phyloP scores from a whole-genome alignment of 2,113 vertebrate genomes.

The Grus americana region DNA sequence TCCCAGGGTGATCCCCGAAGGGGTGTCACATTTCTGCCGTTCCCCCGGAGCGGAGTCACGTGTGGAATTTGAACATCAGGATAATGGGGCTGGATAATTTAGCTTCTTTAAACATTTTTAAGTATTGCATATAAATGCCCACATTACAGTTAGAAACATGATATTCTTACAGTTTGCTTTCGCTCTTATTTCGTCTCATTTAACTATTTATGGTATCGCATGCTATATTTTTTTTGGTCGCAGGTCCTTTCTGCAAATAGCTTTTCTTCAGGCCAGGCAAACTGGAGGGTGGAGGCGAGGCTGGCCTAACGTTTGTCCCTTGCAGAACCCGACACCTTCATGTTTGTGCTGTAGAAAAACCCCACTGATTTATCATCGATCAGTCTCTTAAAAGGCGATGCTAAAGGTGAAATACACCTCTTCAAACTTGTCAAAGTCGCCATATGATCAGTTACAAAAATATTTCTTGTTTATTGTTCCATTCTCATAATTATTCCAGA shows the following conservation, averaged over 20 bases:
- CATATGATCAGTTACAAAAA: neutral
- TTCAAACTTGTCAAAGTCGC: neutral
- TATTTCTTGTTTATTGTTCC: neutral
- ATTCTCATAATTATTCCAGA: conserved; percentile 33
- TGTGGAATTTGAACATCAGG: neutral
- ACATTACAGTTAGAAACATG: neutral
- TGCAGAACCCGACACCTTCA: neutral
- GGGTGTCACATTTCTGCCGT: neutral
- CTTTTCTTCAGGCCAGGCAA: neutral
- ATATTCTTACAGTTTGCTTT: neutral
- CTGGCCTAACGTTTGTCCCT: neutral
- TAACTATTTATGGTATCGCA: neutral
- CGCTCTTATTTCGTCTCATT: neutral
- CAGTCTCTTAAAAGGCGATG: neutral
- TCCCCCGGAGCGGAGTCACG: neutral
- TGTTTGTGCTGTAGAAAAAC: neutral
- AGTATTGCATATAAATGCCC: neutral
- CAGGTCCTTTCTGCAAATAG: neutral
- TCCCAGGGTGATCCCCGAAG: neutral
- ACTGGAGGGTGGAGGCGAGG: neutral
- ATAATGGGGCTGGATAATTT: neutral
- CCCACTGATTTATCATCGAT: neutral
- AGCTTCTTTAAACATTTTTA: neutral
- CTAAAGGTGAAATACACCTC: neutral
- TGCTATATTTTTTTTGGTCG: neutral